Percentiles rank a stretch among this genome's conserved stretches.
Evolutionary conservation across 2,888 invertebrate genomes (phyloP).

Genomic region (Drosophila setosimentum): DNA sequence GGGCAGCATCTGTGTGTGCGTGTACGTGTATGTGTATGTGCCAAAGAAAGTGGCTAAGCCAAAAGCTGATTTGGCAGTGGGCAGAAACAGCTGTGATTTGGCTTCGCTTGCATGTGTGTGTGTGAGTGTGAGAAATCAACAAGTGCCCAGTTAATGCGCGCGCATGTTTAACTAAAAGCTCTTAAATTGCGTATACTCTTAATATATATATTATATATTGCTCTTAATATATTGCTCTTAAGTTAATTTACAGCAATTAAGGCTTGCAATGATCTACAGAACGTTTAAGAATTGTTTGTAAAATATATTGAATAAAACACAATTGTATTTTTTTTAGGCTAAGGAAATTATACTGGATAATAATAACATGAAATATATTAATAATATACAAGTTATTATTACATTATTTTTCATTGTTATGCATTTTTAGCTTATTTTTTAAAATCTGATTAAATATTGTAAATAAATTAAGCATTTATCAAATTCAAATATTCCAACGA

Average conservation of each 20-base stretch:
- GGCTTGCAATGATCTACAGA: neutral
- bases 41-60: conserved; percentile 31
- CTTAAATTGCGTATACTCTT: conserved; percentile 39
- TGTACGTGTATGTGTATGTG: neutral
- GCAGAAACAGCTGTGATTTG: conserved; percentile 62
- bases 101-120: conserved; percentile 5
- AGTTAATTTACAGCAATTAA: conserved; percentile 9
- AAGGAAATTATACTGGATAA: neutral
- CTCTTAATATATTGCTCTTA: conserved; percentile 42
- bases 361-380: neutral
- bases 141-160: conserved; percentile 70
- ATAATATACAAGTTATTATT: neutral
- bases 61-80: conserved; percentile 21
- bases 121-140: conserved; percentile 63
- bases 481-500: neutral
- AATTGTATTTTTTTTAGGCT: no score
- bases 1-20: conserved; percentile 5
- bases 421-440: fast-evolving
- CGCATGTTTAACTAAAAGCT: conserved; percentile 48
- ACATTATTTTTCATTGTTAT: neutral
- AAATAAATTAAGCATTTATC: neutral
- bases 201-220: neutral
- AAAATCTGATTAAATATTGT: neutral
- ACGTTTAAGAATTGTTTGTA: neutral
- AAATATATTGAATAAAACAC: neutral